Evolutionary conservation across 1,140 invertebrate species (phyloP).

Genomic region (Atta texana): DNA sequence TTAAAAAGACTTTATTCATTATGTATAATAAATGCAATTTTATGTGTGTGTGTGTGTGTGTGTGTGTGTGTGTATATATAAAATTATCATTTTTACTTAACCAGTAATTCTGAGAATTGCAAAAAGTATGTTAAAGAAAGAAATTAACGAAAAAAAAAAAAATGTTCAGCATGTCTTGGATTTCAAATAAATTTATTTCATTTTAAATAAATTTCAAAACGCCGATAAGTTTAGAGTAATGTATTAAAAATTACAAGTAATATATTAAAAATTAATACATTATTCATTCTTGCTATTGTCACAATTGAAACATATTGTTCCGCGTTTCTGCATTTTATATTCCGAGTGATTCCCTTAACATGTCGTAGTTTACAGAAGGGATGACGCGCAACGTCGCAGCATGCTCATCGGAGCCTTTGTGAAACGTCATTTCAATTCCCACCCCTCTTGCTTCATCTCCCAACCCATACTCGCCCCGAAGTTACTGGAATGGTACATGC

Average conservation of each 20-base stretch:
- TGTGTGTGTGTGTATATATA: too few species aligned
- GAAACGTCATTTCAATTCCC: slow-evolving; percentile 25
- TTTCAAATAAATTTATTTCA: neutral
- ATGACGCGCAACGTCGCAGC: neutral
- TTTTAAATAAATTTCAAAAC: neutral
- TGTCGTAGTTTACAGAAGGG: neutral
- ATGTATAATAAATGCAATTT: neutral
- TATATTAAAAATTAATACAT: neutral
- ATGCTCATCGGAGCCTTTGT: slow-evolving; percentile 47
- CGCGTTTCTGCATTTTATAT: slow-evolving; percentile 11
- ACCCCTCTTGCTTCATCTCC: neutral
- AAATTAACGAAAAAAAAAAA: neutral
- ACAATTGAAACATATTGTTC: neutral
- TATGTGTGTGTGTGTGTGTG: neutral
- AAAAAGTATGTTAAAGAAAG: neutral
- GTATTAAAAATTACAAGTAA: too few species aligned
- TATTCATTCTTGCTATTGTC: neutral
- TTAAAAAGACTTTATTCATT: slow-evolving; percentile 4
- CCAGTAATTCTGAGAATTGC: neutral
- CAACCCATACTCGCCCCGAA: neutral
- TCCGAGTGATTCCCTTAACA: neutral
- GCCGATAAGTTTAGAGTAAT: neutral
- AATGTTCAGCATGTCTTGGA: neutral
- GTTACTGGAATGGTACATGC: slow-evolving; percentile 44
- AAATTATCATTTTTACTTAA: neutral